phyloP scores from a whole-genome alignment of 2,113 vertebrate genomes.

The Martes martes region DNA sequence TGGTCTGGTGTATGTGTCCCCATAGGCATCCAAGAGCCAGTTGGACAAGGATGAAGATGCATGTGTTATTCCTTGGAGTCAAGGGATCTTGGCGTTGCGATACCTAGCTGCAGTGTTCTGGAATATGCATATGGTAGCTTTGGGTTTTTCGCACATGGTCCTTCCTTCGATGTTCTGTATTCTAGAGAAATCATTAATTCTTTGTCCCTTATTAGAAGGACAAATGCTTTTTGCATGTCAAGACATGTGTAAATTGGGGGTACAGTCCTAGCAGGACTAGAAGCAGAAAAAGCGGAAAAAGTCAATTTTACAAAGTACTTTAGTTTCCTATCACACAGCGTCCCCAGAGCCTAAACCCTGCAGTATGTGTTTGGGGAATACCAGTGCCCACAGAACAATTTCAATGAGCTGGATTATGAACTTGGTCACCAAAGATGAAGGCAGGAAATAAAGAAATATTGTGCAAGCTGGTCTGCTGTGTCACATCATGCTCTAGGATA shows the following conservation, averaged over 20 bases:
- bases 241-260: neutral
- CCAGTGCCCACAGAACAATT: neutral
- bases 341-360: neutral
- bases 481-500: neutral
- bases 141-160: neutral
- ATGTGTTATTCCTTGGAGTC: neutral
- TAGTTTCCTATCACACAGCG: neutral
- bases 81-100: neutral
- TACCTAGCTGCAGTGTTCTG: neutral
- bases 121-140: neutral
- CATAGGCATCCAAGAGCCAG: neutral
- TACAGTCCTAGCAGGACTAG: neutral
- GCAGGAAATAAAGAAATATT: neutral
- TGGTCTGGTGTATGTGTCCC: neutral
- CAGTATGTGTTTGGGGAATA: neutral
- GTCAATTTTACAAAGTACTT: neutral
- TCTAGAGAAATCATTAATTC: neutral
- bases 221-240: neutral
- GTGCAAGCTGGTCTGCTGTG: neutral
- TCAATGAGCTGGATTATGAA: conserved; percentile 45
- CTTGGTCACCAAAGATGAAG: conserved; percentile 2
- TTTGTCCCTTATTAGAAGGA: neutral
- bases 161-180: neutral
- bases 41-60: neutral
- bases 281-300: neutral